These are phyloP conservation scores for Hydrochoerus hydrochaeris DNA, from an alignment of 2,113 vertebrate species.

Conservation along the genomic window DNA sequence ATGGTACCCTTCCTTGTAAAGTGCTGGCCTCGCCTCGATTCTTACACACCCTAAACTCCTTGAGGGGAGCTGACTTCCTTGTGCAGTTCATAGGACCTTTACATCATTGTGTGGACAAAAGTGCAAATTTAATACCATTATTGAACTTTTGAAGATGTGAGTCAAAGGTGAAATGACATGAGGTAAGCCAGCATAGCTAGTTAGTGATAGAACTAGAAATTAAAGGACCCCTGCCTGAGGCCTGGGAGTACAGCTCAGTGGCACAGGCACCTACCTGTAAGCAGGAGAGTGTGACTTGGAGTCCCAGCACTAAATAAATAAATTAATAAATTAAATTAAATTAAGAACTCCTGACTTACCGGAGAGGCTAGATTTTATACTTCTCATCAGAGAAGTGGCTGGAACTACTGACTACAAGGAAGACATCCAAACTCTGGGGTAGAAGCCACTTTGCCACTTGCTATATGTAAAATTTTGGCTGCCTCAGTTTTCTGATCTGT, in stretches of 20 bases:
- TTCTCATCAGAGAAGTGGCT: not conserved
- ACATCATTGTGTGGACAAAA: not conserved
- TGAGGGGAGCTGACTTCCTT: not conserved
- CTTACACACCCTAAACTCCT: not conserved
- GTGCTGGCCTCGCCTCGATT: not conserved
- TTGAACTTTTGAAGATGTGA: conserved; percentile 22
- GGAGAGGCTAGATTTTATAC: not conserved
- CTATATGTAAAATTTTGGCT: not conserved
- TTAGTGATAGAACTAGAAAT: not conserved
- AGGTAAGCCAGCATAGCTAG: not conserved
- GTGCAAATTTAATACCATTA: not conserved
- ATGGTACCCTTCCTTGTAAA: not conserved
- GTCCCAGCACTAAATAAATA: no score
- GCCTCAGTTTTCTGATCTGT: not conserved
- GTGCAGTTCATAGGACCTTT: not conserved
- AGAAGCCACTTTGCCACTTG: not conserved
- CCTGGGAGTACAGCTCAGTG: no score
- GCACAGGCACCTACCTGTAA: no score
- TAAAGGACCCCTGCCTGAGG: not conserved
- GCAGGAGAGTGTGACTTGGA: no score
- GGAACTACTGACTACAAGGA: not conserved
- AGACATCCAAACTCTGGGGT: not conserved
- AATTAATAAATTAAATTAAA: no score
- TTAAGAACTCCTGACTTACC: not conserved
- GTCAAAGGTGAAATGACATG: not conserved